Percentiles rank a stretch among this genome's conserved stretches.
phyloP scores from a whole-genome alignment of 2,113 vertebrate genomes.

The Pteronura brasiliensis region DNA sequence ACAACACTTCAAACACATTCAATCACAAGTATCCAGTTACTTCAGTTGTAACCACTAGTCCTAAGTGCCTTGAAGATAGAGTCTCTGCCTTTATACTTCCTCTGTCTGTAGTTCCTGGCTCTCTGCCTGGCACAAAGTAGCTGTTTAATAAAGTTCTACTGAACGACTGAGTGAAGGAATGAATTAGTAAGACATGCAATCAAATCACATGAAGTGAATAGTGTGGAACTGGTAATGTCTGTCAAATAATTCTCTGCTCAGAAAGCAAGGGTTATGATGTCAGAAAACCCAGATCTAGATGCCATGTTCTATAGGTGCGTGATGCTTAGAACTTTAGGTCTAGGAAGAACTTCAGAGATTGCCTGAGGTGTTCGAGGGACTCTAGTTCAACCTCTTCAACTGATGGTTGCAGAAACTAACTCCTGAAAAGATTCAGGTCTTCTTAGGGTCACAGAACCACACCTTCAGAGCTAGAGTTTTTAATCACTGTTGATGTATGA shows the following conservation, averaged over 20 bases:
- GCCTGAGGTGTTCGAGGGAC: fast-evolving
- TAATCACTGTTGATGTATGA: neutral
- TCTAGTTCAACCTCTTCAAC: neutral
- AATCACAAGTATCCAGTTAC: neutral
- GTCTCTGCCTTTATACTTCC: neutral
- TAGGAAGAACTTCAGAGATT: neutral
- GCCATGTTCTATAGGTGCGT: neutral
- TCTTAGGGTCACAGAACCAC: neutral
- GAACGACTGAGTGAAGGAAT: neutral
- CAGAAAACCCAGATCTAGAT: neutral
- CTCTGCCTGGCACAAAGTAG: neutral
- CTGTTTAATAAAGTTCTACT: neutral
- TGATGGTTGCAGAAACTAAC: neutral
- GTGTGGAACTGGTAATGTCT: neutral
- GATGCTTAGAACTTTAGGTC: neutral
- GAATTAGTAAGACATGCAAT: neutral
- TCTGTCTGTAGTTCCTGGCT: neutral
- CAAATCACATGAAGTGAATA: neutral
- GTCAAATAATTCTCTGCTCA: neutral
- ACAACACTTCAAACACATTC: neutral
- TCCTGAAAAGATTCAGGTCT: neutral
- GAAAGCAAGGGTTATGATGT: neutral
- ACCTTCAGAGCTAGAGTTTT: neutral
- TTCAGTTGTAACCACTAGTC: neutral
- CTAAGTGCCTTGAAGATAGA: neutral